Evolutionary conservation across 2,888 invertebrate genomes (phyloP).

Genomic region (Hemithea aestivaria): DNA sequence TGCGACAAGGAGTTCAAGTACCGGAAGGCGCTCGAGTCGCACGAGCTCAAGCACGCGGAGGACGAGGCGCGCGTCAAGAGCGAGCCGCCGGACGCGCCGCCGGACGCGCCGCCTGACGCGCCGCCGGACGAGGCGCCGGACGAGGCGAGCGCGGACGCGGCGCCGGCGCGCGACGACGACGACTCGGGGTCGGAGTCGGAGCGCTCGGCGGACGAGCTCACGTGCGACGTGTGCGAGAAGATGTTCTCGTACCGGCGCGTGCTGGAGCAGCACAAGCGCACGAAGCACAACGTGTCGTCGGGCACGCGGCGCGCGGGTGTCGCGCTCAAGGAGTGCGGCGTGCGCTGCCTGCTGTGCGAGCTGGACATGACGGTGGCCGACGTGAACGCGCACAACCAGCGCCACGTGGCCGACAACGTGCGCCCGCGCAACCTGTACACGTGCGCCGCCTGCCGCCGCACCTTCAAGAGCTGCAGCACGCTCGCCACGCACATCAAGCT

Average conservation of each 20-base stretch:
- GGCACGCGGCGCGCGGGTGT: constrained; percentile 65
- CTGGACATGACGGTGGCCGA: constrained; percentile 65
- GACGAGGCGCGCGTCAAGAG: constrained; percentile 42
- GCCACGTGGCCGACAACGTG: constrained; percentile 58
- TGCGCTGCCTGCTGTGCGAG: constrained; percentile 68
- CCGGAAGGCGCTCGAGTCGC: constrained; percentile 53
- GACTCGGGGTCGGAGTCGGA: constrained; percentile 55
- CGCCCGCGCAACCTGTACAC: constrained; percentile 69
- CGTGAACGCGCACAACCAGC: constrained; percentile 67
- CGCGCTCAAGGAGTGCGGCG: constrained; percentile 63
- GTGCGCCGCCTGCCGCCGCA: constrained; percentile 60
- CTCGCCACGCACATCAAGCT: constrained; percentile 66
- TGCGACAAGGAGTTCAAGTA: constrained; percentile 67
- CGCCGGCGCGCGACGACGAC: constrained; percentile 46
- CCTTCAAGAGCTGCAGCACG: constrained; percentile 63
- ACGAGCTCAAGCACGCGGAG: constrained; percentile 39
- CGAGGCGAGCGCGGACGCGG: constrained; percentile 67
- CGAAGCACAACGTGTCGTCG: constrained; percentile 67
- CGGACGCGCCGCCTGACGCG: constrained; percentile 23
- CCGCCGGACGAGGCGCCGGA: constrained; percentile 63
- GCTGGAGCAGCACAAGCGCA: constrained; percentile 63
- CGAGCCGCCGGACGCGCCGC: constrained; percentile 48
- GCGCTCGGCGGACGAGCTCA: constrained; percentile 67
- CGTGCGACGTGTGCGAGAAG: constrained; percentile 73
- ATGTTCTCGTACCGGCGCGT: constrained; percentile 66